These are phyloP conservation scores for Hypomecis punctinalis DNA, from an alignment of 2,888 invertebrate genomes.

Conservation along the genomic window DNA sequence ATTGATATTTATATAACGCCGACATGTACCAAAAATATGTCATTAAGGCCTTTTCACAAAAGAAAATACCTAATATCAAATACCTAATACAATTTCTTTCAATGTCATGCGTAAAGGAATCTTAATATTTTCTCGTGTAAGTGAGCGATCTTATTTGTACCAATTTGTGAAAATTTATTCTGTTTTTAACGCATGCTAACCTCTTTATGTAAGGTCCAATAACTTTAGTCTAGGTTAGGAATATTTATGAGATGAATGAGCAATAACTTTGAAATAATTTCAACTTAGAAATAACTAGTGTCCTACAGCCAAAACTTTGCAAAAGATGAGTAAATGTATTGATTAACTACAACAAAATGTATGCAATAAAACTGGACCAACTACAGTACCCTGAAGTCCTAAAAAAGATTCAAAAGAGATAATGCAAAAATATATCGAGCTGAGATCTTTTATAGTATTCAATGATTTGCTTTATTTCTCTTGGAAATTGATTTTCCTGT, in stretches of 20 bases:
- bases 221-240: not conserved
- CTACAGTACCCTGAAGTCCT: no score
- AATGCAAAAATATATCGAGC: no score
- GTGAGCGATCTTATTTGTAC: not conserved
- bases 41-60: slow-evolving; percentile 3
- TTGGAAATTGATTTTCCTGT: no score
- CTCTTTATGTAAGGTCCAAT: not conserved
- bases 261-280: not conserved
- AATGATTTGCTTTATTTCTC: no score
- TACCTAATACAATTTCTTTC: not conserved
- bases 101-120: not conserved
- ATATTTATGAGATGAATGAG: not conserved
- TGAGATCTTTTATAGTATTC: no score
- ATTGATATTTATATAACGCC: not conserved
- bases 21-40: not conserved
- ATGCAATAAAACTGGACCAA: no score
- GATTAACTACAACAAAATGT: no score
- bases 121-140: slow-evolving; percentile 1
- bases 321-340: no score
- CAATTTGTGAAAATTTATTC: not conserved
- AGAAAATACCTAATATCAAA: not conserved
- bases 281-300: not conserved
- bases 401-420: no score
- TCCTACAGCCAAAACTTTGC: no score
- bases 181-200: not conserved